Conservation (phyloP, 2,888 invertebrate genomes). For the Argyra leucocephala region DNA sequence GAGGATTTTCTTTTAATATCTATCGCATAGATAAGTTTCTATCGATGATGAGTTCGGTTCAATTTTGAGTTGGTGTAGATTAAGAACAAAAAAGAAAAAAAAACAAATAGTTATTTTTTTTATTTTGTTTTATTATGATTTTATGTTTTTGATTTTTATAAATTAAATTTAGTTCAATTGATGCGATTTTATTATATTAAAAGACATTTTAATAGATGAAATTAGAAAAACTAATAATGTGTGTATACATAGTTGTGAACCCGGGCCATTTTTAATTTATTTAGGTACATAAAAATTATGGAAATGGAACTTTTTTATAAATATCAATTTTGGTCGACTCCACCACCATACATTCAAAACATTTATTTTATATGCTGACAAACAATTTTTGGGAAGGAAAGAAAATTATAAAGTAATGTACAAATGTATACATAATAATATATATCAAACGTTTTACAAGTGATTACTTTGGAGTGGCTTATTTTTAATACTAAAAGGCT, state of each 20-base stretch:
- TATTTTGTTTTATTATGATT: no score
- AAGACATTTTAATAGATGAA: no score
- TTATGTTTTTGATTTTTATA: no score
- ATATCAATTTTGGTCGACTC: neutral
- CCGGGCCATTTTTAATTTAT: neutral
- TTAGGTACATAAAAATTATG: neutral
- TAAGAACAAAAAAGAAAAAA: neutral
- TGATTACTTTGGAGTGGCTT: no score
- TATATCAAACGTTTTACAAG: no score
- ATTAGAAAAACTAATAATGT: no score
- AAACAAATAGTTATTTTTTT: neutral
- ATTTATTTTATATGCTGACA: neutral
- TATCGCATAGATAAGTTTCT: neutral
- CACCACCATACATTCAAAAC: neutral
- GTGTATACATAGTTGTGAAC: neutral
- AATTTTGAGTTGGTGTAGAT: neutral
- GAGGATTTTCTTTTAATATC: no score
- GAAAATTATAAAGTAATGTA: no score
- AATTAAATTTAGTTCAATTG: no score
- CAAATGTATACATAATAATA: no score
- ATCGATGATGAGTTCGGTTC: slow-evolving; percentile 3
- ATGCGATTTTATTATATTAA: no score
- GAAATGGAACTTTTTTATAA: neutral
- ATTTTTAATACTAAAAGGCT: no score
- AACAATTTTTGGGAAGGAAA: neutral